Evolutionary conservation across 2,888 invertebrate species (phyloP).

Genomic region (Heterodera filipjevi): DNA sequence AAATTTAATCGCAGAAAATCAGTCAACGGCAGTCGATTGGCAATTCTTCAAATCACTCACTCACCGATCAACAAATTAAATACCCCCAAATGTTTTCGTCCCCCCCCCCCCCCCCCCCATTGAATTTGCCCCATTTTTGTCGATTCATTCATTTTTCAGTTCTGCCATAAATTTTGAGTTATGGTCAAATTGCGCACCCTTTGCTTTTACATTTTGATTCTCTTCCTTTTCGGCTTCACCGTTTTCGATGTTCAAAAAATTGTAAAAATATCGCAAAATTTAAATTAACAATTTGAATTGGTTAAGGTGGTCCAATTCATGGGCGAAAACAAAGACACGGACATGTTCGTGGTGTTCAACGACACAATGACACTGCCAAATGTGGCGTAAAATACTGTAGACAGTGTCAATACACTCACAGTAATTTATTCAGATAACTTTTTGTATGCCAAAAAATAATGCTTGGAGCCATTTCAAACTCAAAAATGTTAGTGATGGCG

Average conservation of each 20-base stretch:
- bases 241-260: conserved; percentile 8
- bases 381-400: not conserved
- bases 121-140: not conserved
- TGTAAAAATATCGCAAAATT: not conserved
- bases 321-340: conserved; percentile 2
- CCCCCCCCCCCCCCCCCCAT: too few species aligned
- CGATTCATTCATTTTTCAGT: not conserved
- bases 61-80: too few species aligned
- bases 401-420: not conserved
- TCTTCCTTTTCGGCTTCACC: conserved; percentile 23
- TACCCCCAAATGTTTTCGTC: not conserved
- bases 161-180: not conserved
- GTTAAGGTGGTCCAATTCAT: not conserved
- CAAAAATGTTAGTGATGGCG: not conserved
- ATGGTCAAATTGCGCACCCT: conserved; percentile 3
- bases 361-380: conserved; percentile 34
- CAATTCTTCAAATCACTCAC: too few species aligned
- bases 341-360: conserved; percentile 30
- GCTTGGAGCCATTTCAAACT: conserved; percentile 58
- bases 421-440: conserved; percentile 59
- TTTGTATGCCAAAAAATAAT: conserved; percentile 59
- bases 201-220: conserved; percentile 15
- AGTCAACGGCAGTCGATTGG: too few species aligned
- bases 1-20: too few species aligned
- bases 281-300: not conserved